Base-by-base conservation (phyloP, 2,888 invertebrate species). In the Gnatocerus cornutus region DNA sequence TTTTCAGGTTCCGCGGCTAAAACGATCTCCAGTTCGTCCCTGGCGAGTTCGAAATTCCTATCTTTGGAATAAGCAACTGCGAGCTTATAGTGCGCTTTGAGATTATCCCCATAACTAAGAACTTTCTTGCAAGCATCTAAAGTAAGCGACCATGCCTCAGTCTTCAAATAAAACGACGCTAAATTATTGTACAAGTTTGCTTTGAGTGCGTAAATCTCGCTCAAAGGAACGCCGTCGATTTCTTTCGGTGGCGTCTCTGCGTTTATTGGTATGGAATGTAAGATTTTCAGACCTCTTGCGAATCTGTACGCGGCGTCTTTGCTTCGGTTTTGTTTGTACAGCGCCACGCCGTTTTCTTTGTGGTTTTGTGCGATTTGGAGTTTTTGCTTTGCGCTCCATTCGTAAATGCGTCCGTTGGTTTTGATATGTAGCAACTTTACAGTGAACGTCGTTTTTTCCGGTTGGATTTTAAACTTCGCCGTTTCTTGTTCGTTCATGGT, bases 151-250 rank as follows among this genome's bases (percentile, higher is more conserved):
- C 89, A 92, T 73, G 92, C 90, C 7, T 90, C 84, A 71, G 87
- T 87, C 71, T 90, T 90, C 13, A 94, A 86, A 76, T 95, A 92
- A 81, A 95, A 95, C 48, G 92, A 92, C 0, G 95, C 93, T 81
- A 96, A 86, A 84, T 97, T 97, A 74, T 93, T 92, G 81, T 92
- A 93, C 6, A 95, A 85, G 75, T 89, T 90, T 7, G 90, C 84
- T 81, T 92, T 90, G 6, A 93, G 82, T 58, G 85, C 84, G 37
- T 88, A 81, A 73, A 93, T 86, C 64, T 89, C 87, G 6, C 85
- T 82, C 0, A 87, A 77, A 29, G 81, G 78, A 27, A 89, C 84
- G 1, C 86, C 86, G 43, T 87, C 87, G 5, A 90, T 84, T 5
- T 84, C 81, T n/a, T 87, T 85, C 0, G 85, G 85, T 53, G 82